These are phyloP conservation scores for Gymnocypris eckloni DNA, from an alignment of 2,797 vertebrate genomes.

Conservation along the genomic window DNA sequence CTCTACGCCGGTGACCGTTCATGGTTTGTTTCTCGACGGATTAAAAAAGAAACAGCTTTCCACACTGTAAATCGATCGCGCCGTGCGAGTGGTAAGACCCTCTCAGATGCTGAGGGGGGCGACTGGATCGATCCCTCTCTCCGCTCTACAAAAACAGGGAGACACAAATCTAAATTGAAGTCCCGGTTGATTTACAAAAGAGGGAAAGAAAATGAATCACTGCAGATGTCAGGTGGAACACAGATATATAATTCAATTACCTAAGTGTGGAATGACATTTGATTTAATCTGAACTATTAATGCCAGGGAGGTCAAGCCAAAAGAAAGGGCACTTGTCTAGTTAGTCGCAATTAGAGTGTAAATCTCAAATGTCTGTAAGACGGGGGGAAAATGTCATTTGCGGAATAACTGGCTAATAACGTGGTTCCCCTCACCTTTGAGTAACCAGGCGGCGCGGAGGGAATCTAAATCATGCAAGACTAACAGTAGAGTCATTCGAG, in stretches of 20 bases:
- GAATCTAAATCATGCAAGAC: conserved; percentile 56
- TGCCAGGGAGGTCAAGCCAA: conserved; percentile 60
- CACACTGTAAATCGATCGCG: conserved; percentile 45
- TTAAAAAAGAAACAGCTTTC: conserved; percentile 53
- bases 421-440: conserved; percentile 49
- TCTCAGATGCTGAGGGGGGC: conserved; percentile 50
- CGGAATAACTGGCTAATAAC: conserved; percentile 61
- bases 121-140: conserved; percentile 72
- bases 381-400: conserved; percentile 55
- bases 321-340: conserved; percentile 50
- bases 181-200: conserved; percentile 61
- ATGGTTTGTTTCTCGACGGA: conserved; percentile 42
- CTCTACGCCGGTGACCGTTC: conserved; percentile 10
- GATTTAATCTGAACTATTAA: conserved; percentile 67
- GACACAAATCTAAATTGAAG: conserved; percentile 74
- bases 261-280: conserved; percentile 71
- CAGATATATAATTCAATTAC: conserved; percentile 71
- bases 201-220: conserved; percentile 70
- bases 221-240: conserved; percentile 69
- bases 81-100: conserved; percentile 18
- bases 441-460: conserved; percentile 33
- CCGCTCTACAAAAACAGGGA: conserved; percentile 58
- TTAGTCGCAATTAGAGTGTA: conserved; percentile 52
- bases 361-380: conserved; percentile 55
- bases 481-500: conserved; percentile 38